Evolutionary conservation across 2,888 invertebrate genomes (phyloP).

Genomic region (Scrobipalpa costella): DNA sequence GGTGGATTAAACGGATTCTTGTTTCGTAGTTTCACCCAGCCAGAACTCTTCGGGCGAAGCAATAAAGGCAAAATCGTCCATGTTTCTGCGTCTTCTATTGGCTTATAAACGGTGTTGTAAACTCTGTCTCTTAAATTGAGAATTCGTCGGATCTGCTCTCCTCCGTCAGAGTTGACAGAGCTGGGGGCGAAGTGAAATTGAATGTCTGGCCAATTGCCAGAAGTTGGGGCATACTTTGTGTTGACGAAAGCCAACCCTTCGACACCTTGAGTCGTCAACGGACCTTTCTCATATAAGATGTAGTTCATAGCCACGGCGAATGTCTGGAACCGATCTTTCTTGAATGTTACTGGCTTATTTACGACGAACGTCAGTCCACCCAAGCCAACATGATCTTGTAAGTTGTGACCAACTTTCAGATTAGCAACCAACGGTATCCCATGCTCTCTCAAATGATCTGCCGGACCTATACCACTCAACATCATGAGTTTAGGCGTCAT

Average conservation of each 20-base stretch:
- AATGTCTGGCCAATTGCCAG: slow-evolving; percentile 90
- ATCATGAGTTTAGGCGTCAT: slow-evolving; percentile 94
- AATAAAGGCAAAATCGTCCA: slow-evolving; percentile 92
- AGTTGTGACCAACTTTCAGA: slow-evolving; percentile 89
- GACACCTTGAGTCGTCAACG: slow-evolving; percentile 91
- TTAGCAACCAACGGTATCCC: slow-evolving; percentile 88
- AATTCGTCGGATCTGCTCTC: slow-evolving; percentile 89
- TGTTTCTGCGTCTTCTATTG: slow-evolving; percentile 88
- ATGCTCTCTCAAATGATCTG: slow-evolving; percentile 86
- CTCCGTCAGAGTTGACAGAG: slow-evolving; percentile 91
- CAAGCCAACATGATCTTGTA: slow-evolving; percentile 94
- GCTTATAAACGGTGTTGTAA: slow-evolving; percentile 92
- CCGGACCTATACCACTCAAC: slow-evolving; percentile 94
- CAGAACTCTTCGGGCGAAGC: slow-evolving; percentile 92
- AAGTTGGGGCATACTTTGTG: slow-evolving; percentile 90
- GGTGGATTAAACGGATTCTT: slow-evolving; percentile 91
- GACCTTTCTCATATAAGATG: slow-evolving; percentile 89
- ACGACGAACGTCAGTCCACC: slow-evolving; percentile 92
- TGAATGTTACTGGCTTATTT: slow-evolving; percentile 90
- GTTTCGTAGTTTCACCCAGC: slow-evolving; percentile 91
- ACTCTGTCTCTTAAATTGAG: slow-evolving; percentile 88
- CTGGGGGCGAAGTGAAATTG: slow-evolving; percentile 94
- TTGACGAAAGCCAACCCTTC: slow-evolving; percentile 94
- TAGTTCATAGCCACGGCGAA: slow-evolving; percentile 90
- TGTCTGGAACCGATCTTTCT: slow-evolving; percentile 88